Conservation (phyloP, 2,113 vertebrate species). For the Puffinus mauretanicus region DNA sequence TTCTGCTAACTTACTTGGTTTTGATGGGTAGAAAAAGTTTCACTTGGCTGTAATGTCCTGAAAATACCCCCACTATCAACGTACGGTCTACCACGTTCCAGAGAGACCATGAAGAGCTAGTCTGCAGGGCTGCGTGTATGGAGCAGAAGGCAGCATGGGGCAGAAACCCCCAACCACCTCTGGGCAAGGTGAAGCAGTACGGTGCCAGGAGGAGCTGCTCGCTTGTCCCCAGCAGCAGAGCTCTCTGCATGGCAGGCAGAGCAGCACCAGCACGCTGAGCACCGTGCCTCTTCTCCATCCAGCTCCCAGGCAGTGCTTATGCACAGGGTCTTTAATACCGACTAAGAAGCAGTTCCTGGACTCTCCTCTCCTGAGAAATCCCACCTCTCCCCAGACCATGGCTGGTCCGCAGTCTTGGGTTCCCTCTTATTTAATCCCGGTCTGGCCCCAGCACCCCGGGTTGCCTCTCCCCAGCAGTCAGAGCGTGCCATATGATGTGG, state of each 20-base stretch:
- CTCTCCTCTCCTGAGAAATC: not conserved
- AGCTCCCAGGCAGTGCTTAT: not conserved
- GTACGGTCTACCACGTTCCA: not conserved
- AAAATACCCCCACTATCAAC: not conserved
- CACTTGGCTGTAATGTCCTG: not conserved
- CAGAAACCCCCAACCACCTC: not conserved
- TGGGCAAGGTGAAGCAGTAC: not conserved
- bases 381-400: not conserved
- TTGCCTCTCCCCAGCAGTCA: not conserved
- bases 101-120: not conserved
- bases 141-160: not conserved
- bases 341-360: not conserved
- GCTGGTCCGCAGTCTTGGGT: not conserved
- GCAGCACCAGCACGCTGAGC: not conserved
- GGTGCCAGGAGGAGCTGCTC: not conserved
- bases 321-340: rapidly evolving
- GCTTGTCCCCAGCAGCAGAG: not conserved
- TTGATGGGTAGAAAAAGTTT: not conserved
- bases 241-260: not conserved
- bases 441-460: not conserved
- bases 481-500: not conserved
- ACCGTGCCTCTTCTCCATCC: rapidly evolving
- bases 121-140: not conserved
- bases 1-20: not conserved
- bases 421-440: not conserved